phyloP scores from a whole-genome alignment of 1,140 invertebrate genomes.

The Cydia splendana region DNA sequence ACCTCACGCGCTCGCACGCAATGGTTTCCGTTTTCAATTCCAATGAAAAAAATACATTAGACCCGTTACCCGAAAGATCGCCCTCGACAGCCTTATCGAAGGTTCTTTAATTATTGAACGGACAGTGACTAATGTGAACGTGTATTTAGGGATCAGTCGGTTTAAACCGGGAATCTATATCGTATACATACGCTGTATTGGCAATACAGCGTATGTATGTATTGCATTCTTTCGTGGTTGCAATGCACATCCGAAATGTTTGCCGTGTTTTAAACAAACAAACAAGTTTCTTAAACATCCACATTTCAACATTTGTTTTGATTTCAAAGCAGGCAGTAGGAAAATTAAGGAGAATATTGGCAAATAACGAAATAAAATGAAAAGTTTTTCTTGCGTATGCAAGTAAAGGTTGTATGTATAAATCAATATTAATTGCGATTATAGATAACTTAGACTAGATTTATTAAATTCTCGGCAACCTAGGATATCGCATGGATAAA shows the following conservation, averaged over 20 bases:
- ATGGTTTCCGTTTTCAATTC: conserved; percentile 33
- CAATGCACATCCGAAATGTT: background rate
- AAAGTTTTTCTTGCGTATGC: background rate
- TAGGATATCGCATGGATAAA: conserved; percentile 17
- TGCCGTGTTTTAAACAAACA: background rate
- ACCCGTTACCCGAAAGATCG: conserved; percentile 18
- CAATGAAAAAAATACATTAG: conserved; percentile 13
- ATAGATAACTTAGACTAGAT: conserved; percentile 5
- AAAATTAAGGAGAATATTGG: background rate
- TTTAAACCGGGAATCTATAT: background rate
- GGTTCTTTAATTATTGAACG: conserved; percentile 16
- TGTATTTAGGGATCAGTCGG: conserved; percentile 8
- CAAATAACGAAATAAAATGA: background rate
- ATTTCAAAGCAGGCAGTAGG: background rate
- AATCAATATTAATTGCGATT: conserved; percentile 11
- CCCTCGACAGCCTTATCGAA: conserved; percentile 21
- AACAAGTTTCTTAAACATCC: conserved; percentile 1
- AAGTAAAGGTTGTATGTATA: background rate
- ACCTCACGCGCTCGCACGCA: conserved; percentile 23
- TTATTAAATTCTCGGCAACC: conserved; percentile 2
- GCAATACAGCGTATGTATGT: background rate
- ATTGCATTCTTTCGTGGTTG: background rate
- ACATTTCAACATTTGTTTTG: background rate
- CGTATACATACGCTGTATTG: background rate
- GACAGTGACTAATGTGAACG: conserved; percentile 18